These are phyloP conservation scores for Platerodrilus igneus DNA, from an alignment of 2,888 invertebrate genomes.

Conservation along the genomic window DNA sequence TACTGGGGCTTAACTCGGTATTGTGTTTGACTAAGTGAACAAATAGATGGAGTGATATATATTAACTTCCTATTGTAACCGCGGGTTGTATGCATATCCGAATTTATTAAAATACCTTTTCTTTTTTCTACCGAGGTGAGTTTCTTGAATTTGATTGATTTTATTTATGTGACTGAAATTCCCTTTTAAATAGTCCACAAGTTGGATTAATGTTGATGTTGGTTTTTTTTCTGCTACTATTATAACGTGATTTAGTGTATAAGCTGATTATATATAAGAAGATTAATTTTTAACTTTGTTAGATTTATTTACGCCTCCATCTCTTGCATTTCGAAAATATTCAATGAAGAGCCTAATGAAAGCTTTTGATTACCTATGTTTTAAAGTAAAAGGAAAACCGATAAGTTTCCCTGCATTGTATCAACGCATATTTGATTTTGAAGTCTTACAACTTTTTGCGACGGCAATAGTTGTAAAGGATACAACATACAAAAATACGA, in stretches of 20 bases:
- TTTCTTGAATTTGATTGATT: slow-evolving; percentile 20
- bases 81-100: too few species aligned
- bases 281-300: slow-evolving; percentile 28
- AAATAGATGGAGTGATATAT: slow-evolving; percentile 51
- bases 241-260: slow-evolving; percentile 15
- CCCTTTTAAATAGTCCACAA: slow-evolving; percentile 1
- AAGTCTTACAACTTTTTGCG: too few species aligned
- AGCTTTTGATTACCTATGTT: too few species aligned
- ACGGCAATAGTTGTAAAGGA: too few species aligned
- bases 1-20: slow-evolving; percentile 49
- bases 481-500: too few species aligned
- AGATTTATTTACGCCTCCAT: slow-evolving; percentile 12
- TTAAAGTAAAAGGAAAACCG: too few species aligned
- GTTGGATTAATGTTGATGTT: slow-evolving; percentile 4
- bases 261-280: slow-evolving; percentile 31
- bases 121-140: slow-evolving; percentile 29
- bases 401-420: too few species aligned
- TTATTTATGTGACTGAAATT: slow-evolving; percentile 18
- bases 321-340: too few species aligned
- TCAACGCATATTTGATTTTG: too few species aligned
- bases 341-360: too few species aligned
- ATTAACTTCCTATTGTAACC: slow-evolving; percentile 44
- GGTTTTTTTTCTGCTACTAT: slow-evolving; percentile 17
- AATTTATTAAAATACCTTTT: slow-evolving; percentile 32
- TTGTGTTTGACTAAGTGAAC: slow-evolving; percentile 52